Conservation (phyloP, 2,113 vertebrate species). For the Hystrix brachyura region DNA sequence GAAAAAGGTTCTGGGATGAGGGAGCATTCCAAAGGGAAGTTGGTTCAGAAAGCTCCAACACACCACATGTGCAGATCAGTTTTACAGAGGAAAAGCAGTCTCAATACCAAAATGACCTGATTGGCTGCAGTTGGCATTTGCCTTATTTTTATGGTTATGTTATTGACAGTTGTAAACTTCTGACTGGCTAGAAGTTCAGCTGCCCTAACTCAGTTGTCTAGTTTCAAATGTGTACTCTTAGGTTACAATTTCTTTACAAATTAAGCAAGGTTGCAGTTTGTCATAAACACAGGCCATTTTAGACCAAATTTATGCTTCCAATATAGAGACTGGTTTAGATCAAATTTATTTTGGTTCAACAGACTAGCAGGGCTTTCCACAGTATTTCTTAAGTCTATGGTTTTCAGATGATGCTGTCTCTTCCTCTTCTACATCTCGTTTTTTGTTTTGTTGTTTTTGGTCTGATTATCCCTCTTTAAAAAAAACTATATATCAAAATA, state of each 20-base stretch:
- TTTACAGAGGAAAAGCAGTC: background rate
- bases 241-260: background rate
- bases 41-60: background rate
- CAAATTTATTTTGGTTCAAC: background rate
- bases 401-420: background rate
- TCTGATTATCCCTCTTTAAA: conserved; percentile 1
- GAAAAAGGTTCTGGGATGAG: background rate
- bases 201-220: background rate
- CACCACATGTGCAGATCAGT: background rate
- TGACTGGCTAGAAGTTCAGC: background rate
- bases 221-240: background rate
- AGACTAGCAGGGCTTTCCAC: background rate
- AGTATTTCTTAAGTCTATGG: conserved; percentile 19
- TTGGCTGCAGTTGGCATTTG: background rate
- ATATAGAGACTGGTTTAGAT: background rate
- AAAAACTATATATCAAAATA: background rate
- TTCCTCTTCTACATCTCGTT: background rate
- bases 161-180: background rate
- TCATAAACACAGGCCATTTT: background rate
- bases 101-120: background rate
- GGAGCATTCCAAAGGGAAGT: background rate
- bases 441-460: background rate
- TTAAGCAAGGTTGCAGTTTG: background rate
- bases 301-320: background rate
- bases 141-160: background rate